These are phyloP conservation scores for Emydocephalus ijimae DNA, from an alignment of 2,113 vertebrate genomes.

Conservation along the genomic window DNA sequence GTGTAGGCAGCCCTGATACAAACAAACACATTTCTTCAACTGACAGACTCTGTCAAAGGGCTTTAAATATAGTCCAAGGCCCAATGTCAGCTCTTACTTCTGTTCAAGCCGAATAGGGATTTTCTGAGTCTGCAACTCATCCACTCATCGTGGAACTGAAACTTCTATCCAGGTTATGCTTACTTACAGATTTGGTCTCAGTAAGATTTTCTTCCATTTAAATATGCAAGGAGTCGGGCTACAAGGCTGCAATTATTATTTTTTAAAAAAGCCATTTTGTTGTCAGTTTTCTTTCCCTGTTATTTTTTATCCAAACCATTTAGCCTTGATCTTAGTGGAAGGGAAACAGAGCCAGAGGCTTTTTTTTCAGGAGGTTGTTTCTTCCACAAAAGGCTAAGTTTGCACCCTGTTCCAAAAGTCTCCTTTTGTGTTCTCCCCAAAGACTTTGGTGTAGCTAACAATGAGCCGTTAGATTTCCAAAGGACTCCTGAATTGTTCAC, in stretches of 20 bases:
- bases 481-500: background rate
- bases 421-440: constrained; percentile 55
- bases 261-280: background rate
- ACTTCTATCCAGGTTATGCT: background rate
- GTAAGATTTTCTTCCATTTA: background rate
- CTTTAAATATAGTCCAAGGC: constrained; percentile 25
- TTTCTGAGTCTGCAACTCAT: constrained; percentile 13
- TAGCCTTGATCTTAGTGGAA: constrained; percentile 39
- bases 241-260: background rate
- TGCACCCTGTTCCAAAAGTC: constrained; percentile 49
- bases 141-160: background rate
- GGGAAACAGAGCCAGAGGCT: constrained; percentile 45
- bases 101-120: constrained; percentile 1
- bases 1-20: background rate
- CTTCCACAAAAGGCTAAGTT: constrained; percentile 50
- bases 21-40: constrained; percentile 30
- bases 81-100: constrained; percentile 21
- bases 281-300: constrained; percentile 46
- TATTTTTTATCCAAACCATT: constrained; percentile 37
- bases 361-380: constrained; percentile 50
- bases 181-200: background rate
- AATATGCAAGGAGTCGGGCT: background rate
- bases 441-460: constrained; percentile 44
- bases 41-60: constrained; percentile 15
- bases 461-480: background rate